Evolutionary conservation across 35 echinoderm and acorn worm genomes (phyloP).

Genomic region (Holothuria glaberrima): DNA sequence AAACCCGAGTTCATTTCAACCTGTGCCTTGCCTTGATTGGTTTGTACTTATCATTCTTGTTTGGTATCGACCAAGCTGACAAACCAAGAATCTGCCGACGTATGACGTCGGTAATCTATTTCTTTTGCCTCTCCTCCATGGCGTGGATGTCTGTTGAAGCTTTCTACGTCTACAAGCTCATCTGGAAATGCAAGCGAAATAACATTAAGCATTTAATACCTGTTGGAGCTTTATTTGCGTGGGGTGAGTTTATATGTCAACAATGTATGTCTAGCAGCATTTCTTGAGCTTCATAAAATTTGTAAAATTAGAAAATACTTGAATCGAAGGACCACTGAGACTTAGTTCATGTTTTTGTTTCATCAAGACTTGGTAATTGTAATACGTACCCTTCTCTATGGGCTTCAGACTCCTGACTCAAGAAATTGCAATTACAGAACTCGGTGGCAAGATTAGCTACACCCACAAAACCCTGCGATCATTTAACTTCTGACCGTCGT

Average conservation of each 20-base stretch:
- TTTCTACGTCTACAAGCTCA: not conserved
- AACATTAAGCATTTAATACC: constrained; percentile 21
- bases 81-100: not conserved
- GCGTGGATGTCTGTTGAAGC: constrained; percentile 26
- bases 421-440: too few species aligned
- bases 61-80: not conserved
- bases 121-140: constrained; percentile 26
- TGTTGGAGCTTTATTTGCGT: not conserved
- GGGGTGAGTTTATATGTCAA: not conserved
- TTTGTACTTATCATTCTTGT: not conserved
- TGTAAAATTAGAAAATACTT: too few species aligned
- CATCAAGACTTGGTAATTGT: too few species aligned
- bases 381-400: too few species aligned
- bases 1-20: not conserved
- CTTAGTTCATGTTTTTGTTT: too few species aligned
- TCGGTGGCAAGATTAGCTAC: too few species aligned
- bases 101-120: not conserved
- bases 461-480: too few species aligned
- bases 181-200: constrained; percentile 12
- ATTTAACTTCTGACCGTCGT: too few species aligned
- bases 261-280: too few species aligned
- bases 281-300: too few species aligned
- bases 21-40: not conserved
- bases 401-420: too few species aligned
- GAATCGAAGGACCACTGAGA: too few species aligned